Percentiles rank a stretch among this genome's conserved stretches.
These are phyloP conservation scores for Trididemnum miniatum DNA, from an alignment of 23 tunicate species.

Conservation along the genomic window DNA sequence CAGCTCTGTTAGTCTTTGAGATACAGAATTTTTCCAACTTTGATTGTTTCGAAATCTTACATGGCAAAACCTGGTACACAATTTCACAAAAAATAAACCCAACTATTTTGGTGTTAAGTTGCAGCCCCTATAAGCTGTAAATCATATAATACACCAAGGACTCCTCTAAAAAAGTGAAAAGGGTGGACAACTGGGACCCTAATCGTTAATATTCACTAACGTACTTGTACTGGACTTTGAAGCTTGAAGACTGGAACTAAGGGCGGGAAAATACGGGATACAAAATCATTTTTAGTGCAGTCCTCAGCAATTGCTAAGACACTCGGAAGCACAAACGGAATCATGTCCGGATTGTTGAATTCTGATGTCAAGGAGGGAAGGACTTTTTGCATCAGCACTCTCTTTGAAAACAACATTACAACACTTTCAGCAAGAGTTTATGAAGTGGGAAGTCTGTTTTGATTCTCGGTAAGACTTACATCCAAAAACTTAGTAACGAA, in stretches of 20 bases:
- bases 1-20: too few relatives aligned
- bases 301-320: conserved; percentile 77
- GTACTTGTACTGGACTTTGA: conserved; percentile 86
- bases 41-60: too few relatives aligned
- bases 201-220: neutral
- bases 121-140: too few relatives aligned
- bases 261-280: conserved; percentile 46
- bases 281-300: conserved; percentile 51
- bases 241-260: conserved; percentile 87
- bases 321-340: conserved; percentile 91
- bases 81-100: neutral
- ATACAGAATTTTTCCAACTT: too few relatives aligned
- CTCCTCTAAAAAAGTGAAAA: too few relatives aligned
- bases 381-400: conserved; percentile 79
- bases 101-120: neutral
- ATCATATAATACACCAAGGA: too few relatives aligned
- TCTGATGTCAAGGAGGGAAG: conserved; percentile 70
- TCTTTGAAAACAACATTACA: conserved; percentile 21
- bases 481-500: too few relatives aligned
- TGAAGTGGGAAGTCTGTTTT: too few relatives aligned
- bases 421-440: too few relatives aligned
- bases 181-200: neutral
- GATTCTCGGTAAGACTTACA: too few relatives aligned
- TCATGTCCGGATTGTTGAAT: conserved; percentile 75
- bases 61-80: too few relatives aligned